Evolutionary conservation across 2,113 vertebrate genomes (phyloP).

Genomic region (Rhea americana): DNA sequence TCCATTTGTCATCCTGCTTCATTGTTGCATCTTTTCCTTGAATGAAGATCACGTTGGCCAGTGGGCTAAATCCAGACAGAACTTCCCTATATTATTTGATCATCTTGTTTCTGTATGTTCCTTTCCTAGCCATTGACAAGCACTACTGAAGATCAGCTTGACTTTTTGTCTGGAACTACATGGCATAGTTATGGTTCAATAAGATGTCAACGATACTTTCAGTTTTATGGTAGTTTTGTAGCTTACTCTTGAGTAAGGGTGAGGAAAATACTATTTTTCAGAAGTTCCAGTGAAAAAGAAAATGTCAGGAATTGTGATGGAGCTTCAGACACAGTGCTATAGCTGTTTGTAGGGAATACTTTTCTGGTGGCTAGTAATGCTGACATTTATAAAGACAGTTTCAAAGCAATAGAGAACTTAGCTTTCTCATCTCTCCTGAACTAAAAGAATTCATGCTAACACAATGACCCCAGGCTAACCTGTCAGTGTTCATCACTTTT

Average conservation of each 20-base stretch:
- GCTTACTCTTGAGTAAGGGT: background rate
- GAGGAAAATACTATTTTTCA: background rate
- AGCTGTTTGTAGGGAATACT: background rate
- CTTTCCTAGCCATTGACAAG: background rate
- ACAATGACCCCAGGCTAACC: conserved; percentile 36
- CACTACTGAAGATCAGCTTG: conserved; percentile 36
- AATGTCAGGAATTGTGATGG: background rate
- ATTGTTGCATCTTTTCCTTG: conserved; percentile 48
- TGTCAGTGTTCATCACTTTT: conserved; percentile 47
- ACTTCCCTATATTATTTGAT: background rate
- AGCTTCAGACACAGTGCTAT: background rate
- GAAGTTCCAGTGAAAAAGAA: conserved; percentile 25
- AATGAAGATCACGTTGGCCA: background rate
- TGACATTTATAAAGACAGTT: conserved; percentile 11
- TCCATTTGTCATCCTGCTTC: conserved; percentile 32
- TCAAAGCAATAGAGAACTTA: background rate
- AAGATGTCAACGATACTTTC: conserved; percentile 12
- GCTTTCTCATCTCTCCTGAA: background rate
- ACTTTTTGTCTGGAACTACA: background rate
- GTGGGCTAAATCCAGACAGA: conserved; percentile 47
- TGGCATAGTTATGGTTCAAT: background rate
- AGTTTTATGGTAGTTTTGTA: conserved; percentile 5
- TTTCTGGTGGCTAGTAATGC: background rate
- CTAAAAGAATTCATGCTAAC: background rate
- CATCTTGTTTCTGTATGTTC: background rate